Conservation (phyloP, 2,888 invertebrate species). For the Parasteatoda lunata region DNA sequence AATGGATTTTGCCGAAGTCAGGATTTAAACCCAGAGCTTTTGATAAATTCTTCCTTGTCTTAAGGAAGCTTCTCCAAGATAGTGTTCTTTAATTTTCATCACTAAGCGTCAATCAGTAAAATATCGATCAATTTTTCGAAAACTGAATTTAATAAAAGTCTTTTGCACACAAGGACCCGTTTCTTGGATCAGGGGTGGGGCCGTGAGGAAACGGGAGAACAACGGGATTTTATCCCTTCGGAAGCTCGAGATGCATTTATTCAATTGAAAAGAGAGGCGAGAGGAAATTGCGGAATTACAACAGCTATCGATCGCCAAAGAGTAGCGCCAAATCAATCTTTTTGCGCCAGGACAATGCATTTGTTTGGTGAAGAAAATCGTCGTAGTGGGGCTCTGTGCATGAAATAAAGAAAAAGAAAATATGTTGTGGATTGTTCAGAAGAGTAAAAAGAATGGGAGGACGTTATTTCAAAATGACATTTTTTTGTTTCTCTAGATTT, state of each 20-base stretch:
- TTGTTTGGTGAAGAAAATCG: background rate
- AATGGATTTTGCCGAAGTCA: constrained; percentile 35
- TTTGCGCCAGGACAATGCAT: constrained; percentile 28
- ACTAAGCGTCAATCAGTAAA: constrained; percentile 49
- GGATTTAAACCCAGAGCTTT: constrained; percentile 41
- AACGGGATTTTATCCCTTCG: constrained; percentile 24
- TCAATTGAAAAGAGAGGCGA: constrained; percentile 43
- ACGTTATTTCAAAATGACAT: background rate
- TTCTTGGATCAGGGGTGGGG: constrained; percentile 4
- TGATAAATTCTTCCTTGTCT: constrained; percentile 47
- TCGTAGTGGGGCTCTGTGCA: background rate
- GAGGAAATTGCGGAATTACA: constrained; percentile 56
- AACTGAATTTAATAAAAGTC: constrained; percentile 42
- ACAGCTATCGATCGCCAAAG: constrained; percentile 55
- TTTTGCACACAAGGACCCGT: background rate
- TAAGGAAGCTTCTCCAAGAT: constrained; percentile 10
- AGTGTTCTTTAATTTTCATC: constrained; percentile 49
- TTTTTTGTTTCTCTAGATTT: no score
- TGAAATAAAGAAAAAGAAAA: background rate
- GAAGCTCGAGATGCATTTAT: constrained; percentile 52
- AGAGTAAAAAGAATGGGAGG: background rate
- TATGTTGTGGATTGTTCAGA: background rate
- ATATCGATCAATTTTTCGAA: constrained; percentile 33
- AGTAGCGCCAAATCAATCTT: constrained; percentile 61
- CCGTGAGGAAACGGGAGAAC: constrained; percentile 32